These are phyloP conservation scores for Pao palembangensis DNA, from an alignment of 2,113 vertebrate genomes.

Conservation along the genomic window DNA sequence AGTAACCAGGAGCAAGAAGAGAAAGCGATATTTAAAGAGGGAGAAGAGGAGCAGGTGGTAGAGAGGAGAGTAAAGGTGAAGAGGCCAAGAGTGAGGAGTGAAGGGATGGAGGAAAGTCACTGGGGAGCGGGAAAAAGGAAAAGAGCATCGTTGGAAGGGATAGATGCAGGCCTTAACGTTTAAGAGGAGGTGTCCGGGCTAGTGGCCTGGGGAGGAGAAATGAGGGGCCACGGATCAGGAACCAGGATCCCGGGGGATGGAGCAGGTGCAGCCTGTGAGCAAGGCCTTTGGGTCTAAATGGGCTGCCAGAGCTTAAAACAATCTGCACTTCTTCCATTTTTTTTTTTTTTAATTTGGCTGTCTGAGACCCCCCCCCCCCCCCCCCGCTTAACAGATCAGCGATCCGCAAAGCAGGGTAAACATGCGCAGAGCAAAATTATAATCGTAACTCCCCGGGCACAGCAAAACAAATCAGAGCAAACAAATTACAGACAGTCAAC, in stretches of 20 bases:
- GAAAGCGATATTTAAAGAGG: not conserved
- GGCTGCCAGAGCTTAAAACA: constrained; percentile 97
- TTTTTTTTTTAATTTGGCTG: constrained; percentile 85
- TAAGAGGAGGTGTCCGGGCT: constrained; percentile 35
- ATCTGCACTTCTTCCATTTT: constrained; percentile 80
- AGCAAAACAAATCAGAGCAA: constrained; percentile 99
- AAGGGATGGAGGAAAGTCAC: not conserved
- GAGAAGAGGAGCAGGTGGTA: constrained; percentile 7
- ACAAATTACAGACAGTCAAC: constrained; percentile 99
- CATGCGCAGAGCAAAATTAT: constrained; percentile 98
- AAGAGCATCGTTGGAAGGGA: constrained; percentile 15
- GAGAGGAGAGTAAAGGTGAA: constrained; percentile 11
- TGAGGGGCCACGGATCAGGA: constrained; percentile 95
- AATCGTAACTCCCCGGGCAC: constrained; percentile 97
- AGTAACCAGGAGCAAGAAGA: not conserved
- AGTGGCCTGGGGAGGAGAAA: constrained; percentile 70
- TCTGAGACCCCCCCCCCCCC: constrained; percentile 40
- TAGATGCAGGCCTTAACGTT: constrained; percentile 11
- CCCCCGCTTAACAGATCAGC: constrained; percentile 90
- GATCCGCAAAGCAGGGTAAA: constrained; percentile 98
- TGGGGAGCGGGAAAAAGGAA: constrained; percentile 4
- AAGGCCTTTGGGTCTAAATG: constrained; percentile 94
- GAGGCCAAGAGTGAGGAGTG: constrained; percentile 8
- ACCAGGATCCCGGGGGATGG: constrained; percentile 89
- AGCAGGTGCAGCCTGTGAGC: constrained; percentile 98